Base-by-base conservation (phyloP, 2,888 invertebrate species). In the Zootermopsis nevadensis region DNA sequence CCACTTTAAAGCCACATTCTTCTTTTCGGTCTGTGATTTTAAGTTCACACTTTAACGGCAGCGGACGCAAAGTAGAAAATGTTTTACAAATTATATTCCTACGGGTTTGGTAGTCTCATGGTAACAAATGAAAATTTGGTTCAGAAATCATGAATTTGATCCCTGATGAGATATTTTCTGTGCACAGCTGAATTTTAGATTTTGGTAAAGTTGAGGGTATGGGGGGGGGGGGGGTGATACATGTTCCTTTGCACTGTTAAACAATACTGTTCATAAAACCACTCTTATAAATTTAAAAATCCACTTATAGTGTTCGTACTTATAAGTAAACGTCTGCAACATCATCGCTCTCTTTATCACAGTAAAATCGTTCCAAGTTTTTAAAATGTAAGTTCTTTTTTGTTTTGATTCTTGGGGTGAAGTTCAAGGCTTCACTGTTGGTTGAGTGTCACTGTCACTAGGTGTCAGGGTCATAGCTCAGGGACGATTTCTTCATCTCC, bases 401-500 rank as follows among this genome's bases (percentile, higher is more conserved):
- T 24, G 60, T 33, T 79, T 79, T 79, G 66, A 60, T 66, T 60
- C 66, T 79, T 38, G 27, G 35, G 30, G 2, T n/a, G 15, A 7
- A n/a, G 27, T 60, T 60, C n/a, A 3, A 60, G n/a, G n/a, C 60
- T 66, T 66, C 35, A 30, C 35, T 38, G 35, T 35, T 35, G 38
- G 38, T 15, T 60, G 35, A 79, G 30, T 60, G 66, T n/a, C 31
- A n/a, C 79, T 35, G 77, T 38, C 42, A 77, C 90, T 91, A 91
- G 88, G 90, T 91, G 87, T 91, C 91, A 87, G 90, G 90, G 87
- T 93, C 92, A 90, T 92, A 93, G 87, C 91, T 91, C 87, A 92
- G 90, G 86, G 93, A 90, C 0, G 91, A 92, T 89, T 93, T 93
- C 89, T 93, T 92, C 90, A 93, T 90, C 88, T 93, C 93, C 89